A percentile compares a stretch with the other conserved stretches of the same genome.
Conservation (phyloP, 2,888 invertebrate species). For the Torymus texanus region DNA sequence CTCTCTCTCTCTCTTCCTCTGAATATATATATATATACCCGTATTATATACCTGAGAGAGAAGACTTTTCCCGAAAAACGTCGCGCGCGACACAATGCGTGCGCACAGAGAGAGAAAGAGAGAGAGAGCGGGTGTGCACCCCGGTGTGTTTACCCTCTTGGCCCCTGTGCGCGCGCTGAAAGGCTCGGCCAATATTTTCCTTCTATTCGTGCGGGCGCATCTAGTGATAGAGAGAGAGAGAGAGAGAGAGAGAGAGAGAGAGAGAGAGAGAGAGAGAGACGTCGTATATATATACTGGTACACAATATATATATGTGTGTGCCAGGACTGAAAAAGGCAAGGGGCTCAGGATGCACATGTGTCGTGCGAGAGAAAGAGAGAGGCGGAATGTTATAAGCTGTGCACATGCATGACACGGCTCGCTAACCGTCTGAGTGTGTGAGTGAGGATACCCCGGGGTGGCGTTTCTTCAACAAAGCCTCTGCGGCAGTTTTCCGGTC, state of each 20-base stretch:
- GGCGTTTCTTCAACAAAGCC: neutral
- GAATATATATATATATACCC: neutral
- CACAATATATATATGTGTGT: too few species aligned
- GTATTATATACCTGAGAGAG: constrained; percentile 12
- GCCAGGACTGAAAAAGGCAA: constrained; percentile 4
- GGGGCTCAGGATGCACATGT: constrained; percentile 24
- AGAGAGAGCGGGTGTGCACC: neutral
- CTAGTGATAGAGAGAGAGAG: too few species aligned
- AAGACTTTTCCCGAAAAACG: constrained; percentile 36
- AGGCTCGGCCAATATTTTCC: constrained; percentile 29
- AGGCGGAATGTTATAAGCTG: constrained; percentile 17
- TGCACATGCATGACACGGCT: neutral
- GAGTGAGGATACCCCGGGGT: constrained; percentile 19
- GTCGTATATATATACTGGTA: too few species aligned
- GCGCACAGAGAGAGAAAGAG: neutral
- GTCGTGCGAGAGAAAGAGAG: neutral
- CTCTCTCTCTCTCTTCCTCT: too few species aligned
- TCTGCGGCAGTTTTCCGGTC: constrained; percentile 55
- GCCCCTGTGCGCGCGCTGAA: neutral
- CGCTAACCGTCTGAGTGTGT: neutral
- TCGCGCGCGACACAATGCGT: constrained; percentile 3
- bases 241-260: too few species aligned
- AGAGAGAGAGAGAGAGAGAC: too few species aligned
- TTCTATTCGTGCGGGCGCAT: constrained; percentile 6
- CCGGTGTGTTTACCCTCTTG: constrained; percentile 31